Conservation (phyloP, 2,888 invertebrate species). For the Amphimallon solstitiale region DNA sequence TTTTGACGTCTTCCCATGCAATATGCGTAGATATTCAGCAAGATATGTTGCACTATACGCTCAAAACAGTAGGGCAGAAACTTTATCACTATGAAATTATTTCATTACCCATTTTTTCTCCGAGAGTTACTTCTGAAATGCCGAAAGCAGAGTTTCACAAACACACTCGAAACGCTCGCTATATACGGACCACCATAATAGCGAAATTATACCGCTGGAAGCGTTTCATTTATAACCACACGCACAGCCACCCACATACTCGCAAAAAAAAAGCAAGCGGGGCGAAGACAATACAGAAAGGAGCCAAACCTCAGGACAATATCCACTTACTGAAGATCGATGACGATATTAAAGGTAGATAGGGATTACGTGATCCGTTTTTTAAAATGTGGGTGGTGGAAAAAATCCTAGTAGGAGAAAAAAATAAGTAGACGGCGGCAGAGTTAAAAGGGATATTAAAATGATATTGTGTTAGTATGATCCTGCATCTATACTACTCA, state of each 20-base stretch:
- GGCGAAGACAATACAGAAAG: constrained; percentile 14
- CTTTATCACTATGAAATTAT: no score
- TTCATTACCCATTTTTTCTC: no score
- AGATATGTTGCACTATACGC: no score
- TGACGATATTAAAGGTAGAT: constrained; percentile 33
- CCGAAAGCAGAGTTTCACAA: no score
- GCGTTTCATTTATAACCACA: constrained; percentile 18
- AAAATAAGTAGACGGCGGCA: constrained; percentile 10
- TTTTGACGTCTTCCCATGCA: no score
- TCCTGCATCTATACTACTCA: no score
- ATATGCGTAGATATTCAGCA: no score
- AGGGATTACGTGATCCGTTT: constrained; percentile 35
- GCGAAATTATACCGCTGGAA: constrained; percentile 16
- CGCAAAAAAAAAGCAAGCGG: not conserved
- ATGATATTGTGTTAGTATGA: not conserved
- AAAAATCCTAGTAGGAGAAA: not conserved
- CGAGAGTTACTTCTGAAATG: no score
- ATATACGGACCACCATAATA: constrained; percentile 15
- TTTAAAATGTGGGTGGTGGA: constrained; percentile 15
- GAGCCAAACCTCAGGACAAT: constrained; percentile 28
- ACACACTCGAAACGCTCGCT: not conserved
- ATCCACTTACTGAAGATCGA: constrained; percentile 38
- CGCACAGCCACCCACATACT: not conserved
- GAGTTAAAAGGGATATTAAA: constrained; percentile 19
- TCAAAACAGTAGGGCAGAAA: no score